A percentile compares a stretch with the other conserved stretches of the same genome.
Evolutionary conservation across 1,140 invertebrate species (phyloP).

Genomic region (Drosophila santomea): DNA sequence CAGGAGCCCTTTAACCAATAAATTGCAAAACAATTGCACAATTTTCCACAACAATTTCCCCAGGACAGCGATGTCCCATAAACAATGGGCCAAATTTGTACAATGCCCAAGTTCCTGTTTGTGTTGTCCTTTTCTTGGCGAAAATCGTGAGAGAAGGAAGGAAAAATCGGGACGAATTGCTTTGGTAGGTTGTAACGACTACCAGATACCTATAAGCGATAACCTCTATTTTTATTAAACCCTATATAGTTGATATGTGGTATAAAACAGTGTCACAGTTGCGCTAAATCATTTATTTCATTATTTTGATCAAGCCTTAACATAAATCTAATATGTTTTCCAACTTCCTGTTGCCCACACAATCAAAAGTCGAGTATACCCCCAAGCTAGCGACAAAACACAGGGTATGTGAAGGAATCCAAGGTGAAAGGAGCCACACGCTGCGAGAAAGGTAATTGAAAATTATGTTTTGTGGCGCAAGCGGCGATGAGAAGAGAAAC

Average conservation of each 20-base stretch:
- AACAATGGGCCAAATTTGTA: slow-evolving; percentile 74
- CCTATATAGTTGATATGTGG: no score
- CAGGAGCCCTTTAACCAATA: slow-evolving; percentile 72
- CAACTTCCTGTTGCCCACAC: not conserved
- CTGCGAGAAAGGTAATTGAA: slow-evolving; percentile 82
- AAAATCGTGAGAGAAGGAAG: slow-evolving; percentile 35
- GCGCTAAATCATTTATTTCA: no score
- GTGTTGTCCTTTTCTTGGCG: slow-evolving; percentile 79
- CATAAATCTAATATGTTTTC: not conserved
- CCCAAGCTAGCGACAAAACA: not conserved
- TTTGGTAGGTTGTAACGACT: not conserved
- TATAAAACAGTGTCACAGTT: no score
- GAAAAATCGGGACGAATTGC: not conserved
- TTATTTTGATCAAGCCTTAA: no score
- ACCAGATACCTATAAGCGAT: not conserved
- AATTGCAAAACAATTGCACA: slow-evolving; percentile 84
- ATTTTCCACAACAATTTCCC: slow-evolving; percentile 80
- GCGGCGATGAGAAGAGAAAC: slow-evolving; percentile 48
- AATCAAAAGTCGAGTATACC: not conserved
- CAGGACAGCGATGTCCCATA: slow-evolving; percentile 62
- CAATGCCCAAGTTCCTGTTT: slow-evolving; percentile 45
- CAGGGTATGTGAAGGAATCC: slow-evolving; percentile 5
- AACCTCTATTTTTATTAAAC: not conserved
- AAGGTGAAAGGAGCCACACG: slow-evolving; percentile 80
- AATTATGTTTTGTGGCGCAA: slow-evolving; percentile 82